Base-by-base conservation (phyloP, 2,888 invertebrate species). In the Cephus sareptanus region DNA sequence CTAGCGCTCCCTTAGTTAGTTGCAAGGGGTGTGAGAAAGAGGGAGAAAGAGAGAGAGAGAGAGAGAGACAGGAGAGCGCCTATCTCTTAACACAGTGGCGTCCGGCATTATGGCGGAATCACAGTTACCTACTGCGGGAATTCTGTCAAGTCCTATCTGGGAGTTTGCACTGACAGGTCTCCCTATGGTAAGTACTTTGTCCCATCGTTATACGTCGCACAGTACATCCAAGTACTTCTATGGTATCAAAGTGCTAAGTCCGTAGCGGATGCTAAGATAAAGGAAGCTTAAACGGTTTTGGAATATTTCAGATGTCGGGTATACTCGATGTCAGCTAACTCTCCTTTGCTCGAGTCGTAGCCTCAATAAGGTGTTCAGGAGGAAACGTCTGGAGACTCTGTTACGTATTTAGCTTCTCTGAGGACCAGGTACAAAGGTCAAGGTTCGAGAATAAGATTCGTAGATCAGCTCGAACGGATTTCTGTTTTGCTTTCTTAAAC, bases 1-100 rank as follows among this genome's bases (percentile, higher is more conserved):
- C 23, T 9, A 9, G 56, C 23, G 23, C 1, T 56, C 56, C 15
- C 56, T 56, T 56, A 56, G 40, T 40, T 40, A 84, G 81, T 84
- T 83, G 81, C 79, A 78, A 78, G 75, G 76, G 76, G 76, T 34
- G 31, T 13, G 73, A 73, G 68, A 34, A 23, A 35, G 76, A 79
- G 76, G 73, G 78, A 74, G 69, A 76, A 70, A 74, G 40, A 74
- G 11, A 73, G 13, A 77, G 73, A 77, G 77, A 74, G 76, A 73
- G 73, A 30, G 76, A 76, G 79, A 78, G 79, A 76, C 12, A 12
- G 35, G 11, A 11, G 34, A 77, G 71, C 34, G 23, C 56, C 56
- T 56, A 56, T 56, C 56, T 56, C 56, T 56, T 56, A 56, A 23
- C 56, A 56, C 56, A 56, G 56, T 23, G 23, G 56, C 56, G 56